Conservation (phyloP, 2,797 vertebrate genomes). For the Taeniopygia guttata region DNA sequence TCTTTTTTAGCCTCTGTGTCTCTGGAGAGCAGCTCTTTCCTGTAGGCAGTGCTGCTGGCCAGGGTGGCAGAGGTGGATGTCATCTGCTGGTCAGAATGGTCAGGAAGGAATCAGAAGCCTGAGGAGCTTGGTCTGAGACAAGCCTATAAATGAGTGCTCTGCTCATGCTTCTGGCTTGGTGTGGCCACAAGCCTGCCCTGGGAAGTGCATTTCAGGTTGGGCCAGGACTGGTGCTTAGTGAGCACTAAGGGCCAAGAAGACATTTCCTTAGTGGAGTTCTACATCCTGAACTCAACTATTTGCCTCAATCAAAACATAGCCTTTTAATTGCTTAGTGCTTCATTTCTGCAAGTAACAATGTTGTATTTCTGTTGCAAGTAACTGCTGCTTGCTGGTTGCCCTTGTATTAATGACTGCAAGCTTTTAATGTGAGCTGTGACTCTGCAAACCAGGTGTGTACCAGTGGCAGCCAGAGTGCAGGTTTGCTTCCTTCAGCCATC, state of each 20-base stretch:
- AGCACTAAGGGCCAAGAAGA: background rate
- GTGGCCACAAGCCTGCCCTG: background rate
- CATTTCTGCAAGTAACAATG: background rate
- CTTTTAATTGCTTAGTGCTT: background rate
- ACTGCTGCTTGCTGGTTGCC: background rate
- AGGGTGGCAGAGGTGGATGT: background rate
- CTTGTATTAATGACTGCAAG: background rate
- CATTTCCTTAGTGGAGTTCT: background rate
- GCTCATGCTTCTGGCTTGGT: background rate
- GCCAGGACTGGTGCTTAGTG: background rate
- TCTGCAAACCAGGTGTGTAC: background rate
- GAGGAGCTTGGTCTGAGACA: background rate
- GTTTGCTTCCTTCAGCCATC: background rate
- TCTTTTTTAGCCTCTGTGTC: background rate
- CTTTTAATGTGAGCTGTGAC: background rate
- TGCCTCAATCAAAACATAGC: background rate
- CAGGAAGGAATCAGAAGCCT: background rate
- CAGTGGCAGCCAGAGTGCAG: background rate
- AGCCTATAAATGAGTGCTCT: background rate
- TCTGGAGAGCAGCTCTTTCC: background rate
- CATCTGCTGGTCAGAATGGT: background rate
- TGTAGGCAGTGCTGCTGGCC: background rate
- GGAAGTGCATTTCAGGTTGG: background rate
- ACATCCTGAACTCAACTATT: accelerated
- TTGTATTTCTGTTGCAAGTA: background rate